phyloP scores from a whole-genome alignment of 1,140 invertebrate genomes.

The Ostrea edulis region DNA sequence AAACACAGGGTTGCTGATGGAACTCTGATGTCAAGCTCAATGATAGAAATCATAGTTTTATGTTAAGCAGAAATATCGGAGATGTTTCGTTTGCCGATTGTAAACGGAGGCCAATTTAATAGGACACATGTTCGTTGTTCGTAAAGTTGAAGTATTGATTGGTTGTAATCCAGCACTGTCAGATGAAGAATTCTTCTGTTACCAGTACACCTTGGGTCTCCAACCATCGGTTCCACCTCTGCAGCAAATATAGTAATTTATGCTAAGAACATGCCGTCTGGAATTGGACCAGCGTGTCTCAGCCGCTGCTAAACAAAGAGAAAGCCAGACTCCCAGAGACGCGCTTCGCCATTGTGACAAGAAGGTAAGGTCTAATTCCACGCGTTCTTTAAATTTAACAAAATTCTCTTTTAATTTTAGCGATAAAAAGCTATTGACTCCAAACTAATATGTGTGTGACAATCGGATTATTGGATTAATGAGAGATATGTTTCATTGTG shows the following conservation, averaged over 20 bases:
- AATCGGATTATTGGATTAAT: slow-evolving; percentile 31
- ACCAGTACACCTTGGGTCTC: neutral
- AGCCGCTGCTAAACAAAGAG: neutral
- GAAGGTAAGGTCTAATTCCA: neutral
- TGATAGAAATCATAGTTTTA: no score
- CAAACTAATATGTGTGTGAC: neutral
- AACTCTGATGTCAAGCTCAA: no score
- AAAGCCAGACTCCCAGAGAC: neutral
- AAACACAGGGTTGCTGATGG: no score
- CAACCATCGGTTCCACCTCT: neutral
- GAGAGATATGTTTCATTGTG: neutral
- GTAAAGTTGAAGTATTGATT: neutral
- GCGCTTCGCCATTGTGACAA: neutral
- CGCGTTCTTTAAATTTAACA: neutral
- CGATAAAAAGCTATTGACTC: slow-evolving; percentile 24
- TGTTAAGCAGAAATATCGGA: no score
- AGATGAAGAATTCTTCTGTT: neutral
- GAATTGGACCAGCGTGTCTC: neutral
- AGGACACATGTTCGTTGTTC: neutral
- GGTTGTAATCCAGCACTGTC: neutral
- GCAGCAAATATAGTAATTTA: slow-evolving; percentile 3
- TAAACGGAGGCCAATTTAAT: neutral
- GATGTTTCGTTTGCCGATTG: neutral
- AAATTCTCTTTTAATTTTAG: slow-evolving; percentile 11
- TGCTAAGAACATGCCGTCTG: slow-evolving; percentile 26